phyloP scores from a whole-genome alignment of 2,797 vertebrate species.

The Pseudomugil tenellus region DNA sequence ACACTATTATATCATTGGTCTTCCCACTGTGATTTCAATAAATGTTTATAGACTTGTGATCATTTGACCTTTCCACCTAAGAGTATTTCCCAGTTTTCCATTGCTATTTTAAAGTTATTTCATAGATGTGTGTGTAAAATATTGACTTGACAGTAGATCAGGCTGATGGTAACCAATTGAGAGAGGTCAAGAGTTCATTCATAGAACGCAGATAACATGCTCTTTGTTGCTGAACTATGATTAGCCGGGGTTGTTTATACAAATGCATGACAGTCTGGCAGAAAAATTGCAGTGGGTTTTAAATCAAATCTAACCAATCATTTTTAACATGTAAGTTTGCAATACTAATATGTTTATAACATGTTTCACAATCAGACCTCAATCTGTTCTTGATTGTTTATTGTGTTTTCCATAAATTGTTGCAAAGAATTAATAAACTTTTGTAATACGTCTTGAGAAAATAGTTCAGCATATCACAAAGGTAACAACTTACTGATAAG shows the following conservation, averaged over 20 bases:
- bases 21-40: slow-evolving; percentile 68
- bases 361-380: no score
- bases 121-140: slow-evolving; percentile 53
- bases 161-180: slow-evolving; percentile 38
- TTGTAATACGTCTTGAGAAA: no score
- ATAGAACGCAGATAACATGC: slow-evolving; percentile 58
- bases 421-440: no score
- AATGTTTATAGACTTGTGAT: slow-evolving; percentile 69
- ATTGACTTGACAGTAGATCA: slow-evolving; percentile 51
- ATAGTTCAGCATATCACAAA: neutral
- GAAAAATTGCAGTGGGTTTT: slow-evolving; percentile 19
- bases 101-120: slow-evolving; percentile 59
- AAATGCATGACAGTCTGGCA: slow-evolving; percentile 53
- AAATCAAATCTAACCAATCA: slow-evolving; percentile 1
- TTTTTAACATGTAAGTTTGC: neutral
- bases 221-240: slow-evolving; percentile 54
- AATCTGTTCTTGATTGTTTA: no score
- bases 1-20: slow-evolving; percentile 61
- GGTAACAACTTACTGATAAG: slow-evolving; percentile 67
- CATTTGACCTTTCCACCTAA: slow-evolving; percentile 69
- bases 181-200: slow-evolving; percentile 59
- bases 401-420: no score
- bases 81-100: slow-evolving; percentile 67
- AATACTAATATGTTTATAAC: neutral
- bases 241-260: no score